Percentiles rank a stretch among this genome's conserved stretches.
These are phyloP conservation scores for Andrena bicolor DNA, from an alignment of 2,888 invertebrate species.

Conservation along the genomic window DNA sequence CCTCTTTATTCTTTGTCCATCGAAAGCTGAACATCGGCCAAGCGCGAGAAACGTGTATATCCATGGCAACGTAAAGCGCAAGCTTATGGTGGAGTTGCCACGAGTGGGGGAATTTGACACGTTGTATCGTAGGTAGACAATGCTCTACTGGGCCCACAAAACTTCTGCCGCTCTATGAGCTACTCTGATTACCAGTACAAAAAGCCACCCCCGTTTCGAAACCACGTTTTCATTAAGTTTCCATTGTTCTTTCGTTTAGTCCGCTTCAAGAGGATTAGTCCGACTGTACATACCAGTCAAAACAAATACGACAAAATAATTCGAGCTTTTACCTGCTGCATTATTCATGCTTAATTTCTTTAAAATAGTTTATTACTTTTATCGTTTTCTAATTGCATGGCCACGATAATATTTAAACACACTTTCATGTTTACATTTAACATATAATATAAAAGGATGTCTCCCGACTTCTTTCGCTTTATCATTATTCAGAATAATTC, in stretches of 20 bases:
- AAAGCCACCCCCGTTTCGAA: conserved; percentile 9
- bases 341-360: too few species aligned
- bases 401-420: too few species aligned
- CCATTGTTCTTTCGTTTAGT: background rate
- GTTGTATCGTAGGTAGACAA: conserved; percentile 19
- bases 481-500: background rate
- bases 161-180: background rate
- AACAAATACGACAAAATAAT: background rate
- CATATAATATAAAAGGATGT: background rate
- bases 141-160: background rate
- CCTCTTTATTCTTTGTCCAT: conserved; percentile 14
- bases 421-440: background rate
- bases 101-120: conserved; percentile 27
- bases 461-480: background rate
- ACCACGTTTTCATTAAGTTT: conserved; percentile 11
- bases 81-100: conserved; percentile 27
- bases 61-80: conserved; percentile 28
- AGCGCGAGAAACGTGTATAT: conserved; percentile 19
- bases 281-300: background rate
- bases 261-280: background rate
- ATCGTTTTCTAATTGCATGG: too few species aligned
- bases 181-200: background rate
- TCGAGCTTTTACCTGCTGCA: too few species aligned
- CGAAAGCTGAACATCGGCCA: conserved; percentile 15
- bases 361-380: too few species aligned